phyloP scores from a whole-genome alignment of 1,140 invertebrate genomes.

The Leptinotarsa texana region DNA sequence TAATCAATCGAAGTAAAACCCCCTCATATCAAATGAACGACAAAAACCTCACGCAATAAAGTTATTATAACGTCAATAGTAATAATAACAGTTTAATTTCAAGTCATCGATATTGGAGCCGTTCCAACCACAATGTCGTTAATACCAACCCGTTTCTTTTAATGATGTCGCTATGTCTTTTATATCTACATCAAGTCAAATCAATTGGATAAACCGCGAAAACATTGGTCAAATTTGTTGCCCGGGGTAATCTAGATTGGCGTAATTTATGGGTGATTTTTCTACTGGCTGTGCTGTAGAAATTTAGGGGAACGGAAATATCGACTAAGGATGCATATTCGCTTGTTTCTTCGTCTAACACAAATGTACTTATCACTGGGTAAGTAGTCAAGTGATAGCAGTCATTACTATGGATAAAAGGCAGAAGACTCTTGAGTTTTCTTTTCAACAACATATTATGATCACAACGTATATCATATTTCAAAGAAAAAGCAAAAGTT shows the following conservation, averaged over 20 bases:
- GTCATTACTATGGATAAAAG: too few relatives aligned
- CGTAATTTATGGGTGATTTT: background rate
- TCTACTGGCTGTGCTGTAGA: background rate
- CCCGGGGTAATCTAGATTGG: background rate
- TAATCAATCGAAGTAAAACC: too few relatives aligned
- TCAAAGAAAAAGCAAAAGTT: too few relatives aligned
- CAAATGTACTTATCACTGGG: too few relatives aligned
- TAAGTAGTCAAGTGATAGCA: too few relatives aligned
- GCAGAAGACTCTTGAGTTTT: too few relatives aligned
- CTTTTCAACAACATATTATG: too few relatives aligned
- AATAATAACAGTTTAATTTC: background rate
- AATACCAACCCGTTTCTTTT: background rate
- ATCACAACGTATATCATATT: too few relatives aligned
- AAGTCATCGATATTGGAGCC: background rate
- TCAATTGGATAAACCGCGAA: background rate
- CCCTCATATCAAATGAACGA: too few relatives aligned
- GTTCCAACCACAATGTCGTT: background rate
- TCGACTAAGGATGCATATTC: too few relatives aligned
- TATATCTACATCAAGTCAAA: background rate
- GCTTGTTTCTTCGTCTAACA: too few relatives aligned
- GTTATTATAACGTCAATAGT: background rate
- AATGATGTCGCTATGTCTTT: constrained; percentile 8
- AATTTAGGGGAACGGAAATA: too few relatives aligned
- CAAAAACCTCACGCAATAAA: background rate
- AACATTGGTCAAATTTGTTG: background rate